A percentile compares a stretch with the other conserved stretches of the same genome.
These are phyloP conservation scores for Mastacembelus armatus DNA, from an alignment of 2,797 vertebrate genomes.

Conservation along the genomic window DNA sequence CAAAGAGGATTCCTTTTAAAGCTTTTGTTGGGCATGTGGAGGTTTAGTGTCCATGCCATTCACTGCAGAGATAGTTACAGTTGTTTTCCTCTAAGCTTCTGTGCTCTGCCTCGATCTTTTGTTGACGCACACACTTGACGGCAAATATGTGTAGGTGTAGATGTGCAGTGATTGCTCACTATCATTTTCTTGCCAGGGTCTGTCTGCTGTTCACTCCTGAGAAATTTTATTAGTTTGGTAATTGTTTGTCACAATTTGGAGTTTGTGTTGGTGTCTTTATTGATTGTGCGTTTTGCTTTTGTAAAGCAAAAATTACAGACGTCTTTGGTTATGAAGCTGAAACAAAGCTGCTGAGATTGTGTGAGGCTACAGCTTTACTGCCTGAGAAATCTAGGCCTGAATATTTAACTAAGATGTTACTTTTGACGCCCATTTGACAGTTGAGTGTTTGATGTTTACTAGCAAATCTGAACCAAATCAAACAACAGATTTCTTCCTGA, in stretches of 20 bases:
- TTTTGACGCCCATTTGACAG: constrained; percentile 1
- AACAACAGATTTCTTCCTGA: background rate
- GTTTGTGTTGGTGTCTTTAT: constrained; percentile 26
- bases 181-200: constrained; percentile 4
- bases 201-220: constrained; percentile 16
- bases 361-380: background rate
- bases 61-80: constrained; percentile 27
- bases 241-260: constrained; percentile 32
- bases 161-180: constrained; percentile 43
- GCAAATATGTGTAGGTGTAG: constrained; percentile 28
- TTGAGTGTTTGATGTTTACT: background rate
- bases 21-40: constrained; percentile 40
- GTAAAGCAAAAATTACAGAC: background rate
- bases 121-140: constrained; percentile 23
- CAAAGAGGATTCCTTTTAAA: constrained; percentile 27
- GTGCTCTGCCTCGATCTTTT: constrained; percentile 39
- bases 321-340: background rate
- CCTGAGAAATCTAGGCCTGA: background rate
- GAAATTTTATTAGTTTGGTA: constrained; percentile 24
- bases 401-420: background rate
- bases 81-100: constrained; percentile 42
- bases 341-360: constrained; percentile 1
- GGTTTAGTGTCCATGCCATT: constrained; percentile 32
- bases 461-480: constrained; percentile 14
- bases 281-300: constrained; percentile 13